Evolutionary conservation across 2,797 vertebrate genomes (phyloP), one percentile per base, ranked within the genome.

Genomic region (Bovichtus diacanthus): DNA sequence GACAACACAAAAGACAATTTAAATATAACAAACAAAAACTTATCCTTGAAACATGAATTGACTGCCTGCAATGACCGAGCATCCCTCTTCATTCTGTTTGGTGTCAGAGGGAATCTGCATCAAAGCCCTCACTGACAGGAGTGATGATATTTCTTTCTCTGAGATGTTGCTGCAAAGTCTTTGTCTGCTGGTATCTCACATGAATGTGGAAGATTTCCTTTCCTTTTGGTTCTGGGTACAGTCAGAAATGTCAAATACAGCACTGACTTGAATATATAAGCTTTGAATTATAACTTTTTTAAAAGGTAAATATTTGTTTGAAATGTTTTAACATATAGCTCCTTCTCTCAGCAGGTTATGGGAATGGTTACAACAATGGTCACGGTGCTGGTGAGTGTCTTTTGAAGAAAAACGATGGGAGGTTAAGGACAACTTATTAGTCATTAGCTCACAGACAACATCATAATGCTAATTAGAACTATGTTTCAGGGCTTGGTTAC

Each of bases 361-460:
- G 87, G 51, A 95, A 93, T 43, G 91, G 92, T 31, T 95, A 93
- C 53, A 46, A 87, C 19, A 74, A 95, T 5, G 89, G 89, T n/a
- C 94, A 93, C 19, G 91, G 93, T 67, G 86, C 92, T 15, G 95
- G 95, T 95, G 80, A 92, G 95, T 93, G 25, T 3, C 5, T 38
- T 65, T 41, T 9, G 29, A 64, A 50, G 10, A 49, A 31, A 19
- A 16, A 51, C 13, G 5, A 31, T 25, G 3, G 6, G 13, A 16
- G 7, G 1, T 36, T n/a, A 12, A 1, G 18, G 7, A 12, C 2
- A 31, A 34, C 29, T 62, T 46, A 25, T 41, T 18, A 65, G 27
- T 47, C 25, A 54, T 63, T 59, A 76, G 59, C 43, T 69, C 6
- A 63, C 15, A 70, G 21, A 63, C 44, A 39, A 68, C 62, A 82